These are phyloP conservation scores for Acronicta aceris DNA, from an alignment of 2,888 invertebrate genomes.

Conservation along the genomic window DNA sequence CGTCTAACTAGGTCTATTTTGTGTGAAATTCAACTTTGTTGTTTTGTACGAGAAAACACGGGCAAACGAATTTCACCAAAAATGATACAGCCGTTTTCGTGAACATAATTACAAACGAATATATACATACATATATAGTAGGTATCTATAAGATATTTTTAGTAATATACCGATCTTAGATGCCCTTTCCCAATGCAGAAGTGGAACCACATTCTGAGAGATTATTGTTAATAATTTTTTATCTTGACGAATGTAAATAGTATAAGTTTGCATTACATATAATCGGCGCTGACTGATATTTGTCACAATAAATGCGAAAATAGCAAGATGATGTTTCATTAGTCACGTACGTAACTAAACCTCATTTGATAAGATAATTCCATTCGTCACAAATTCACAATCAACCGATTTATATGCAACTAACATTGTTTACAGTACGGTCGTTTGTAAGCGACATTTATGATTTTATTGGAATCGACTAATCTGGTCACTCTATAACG, in stretches of 20 bases:
- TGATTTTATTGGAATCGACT: no score
- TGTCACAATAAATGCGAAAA: slow-evolving; percentile 78
- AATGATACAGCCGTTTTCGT: no score
- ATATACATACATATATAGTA: no score
- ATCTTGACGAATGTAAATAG: slow-evolving; percentile 67
- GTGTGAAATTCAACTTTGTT: no score
- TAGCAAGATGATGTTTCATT: slow-evolving; percentile 62
- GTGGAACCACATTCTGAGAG: slow-evolving; percentile 34
- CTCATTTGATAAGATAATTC: slow-evolving; percentile 33
- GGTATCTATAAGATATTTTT: no score
- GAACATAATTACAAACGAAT: no score
- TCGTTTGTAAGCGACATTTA: no score
- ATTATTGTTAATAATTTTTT: slow-evolving; percentile 65
- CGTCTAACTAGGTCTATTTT: no score
- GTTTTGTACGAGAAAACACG: no score
- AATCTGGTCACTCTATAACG: no score
- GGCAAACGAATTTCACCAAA: no score
- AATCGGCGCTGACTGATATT: slow-evolving; percentile 67
- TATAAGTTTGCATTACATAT: slow-evolving; percentile 72
- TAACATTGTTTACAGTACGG: background rate
- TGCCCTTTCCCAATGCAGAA: slow-evolving; percentile 20
- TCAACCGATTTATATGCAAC: slow-evolving; percentile 1
- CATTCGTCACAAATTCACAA: slow-evolving; percentile 12
- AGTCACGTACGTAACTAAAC: slow-evolving; percentile 2
- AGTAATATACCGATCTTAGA: background rate